Percentiles rank a stretch among this genome's conserved stretches.
Evolutionary conservation across 2,113 vertebrate species (phyloP).

Genomic region (Scalopus aquaticus): DNA sequence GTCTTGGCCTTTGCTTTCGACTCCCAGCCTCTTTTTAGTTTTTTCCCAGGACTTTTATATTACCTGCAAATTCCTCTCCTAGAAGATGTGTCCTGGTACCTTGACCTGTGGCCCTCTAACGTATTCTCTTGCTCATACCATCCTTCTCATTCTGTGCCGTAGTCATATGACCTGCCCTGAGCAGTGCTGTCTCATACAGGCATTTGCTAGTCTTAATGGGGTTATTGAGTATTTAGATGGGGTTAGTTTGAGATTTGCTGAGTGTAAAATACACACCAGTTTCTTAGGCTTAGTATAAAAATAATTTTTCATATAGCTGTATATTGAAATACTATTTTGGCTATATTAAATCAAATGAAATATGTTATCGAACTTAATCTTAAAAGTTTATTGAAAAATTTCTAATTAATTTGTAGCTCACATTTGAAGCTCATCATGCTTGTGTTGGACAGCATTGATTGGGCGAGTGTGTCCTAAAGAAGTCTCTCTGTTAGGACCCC

Average conservation of each 20-base stretch:
- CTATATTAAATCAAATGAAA: not conserved
- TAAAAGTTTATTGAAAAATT: not conserved
- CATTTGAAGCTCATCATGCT: not conserved
- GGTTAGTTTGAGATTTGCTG: not conserved
- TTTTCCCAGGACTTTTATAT: not conserved
- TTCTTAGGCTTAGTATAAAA: not conserved
- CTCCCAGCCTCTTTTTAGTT: not conserved
- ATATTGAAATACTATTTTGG: slow-evolving; percentile 12
- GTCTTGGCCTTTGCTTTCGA: not conserved
- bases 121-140: not conserved
- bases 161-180: not conserved
- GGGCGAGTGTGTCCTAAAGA: not conserved
- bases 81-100: too few relatives aligned
- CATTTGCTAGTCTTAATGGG: not conserved
- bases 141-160: not conserved
- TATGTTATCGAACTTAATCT: not conserved
- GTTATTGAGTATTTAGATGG: not conserved
- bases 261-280: not conserved
- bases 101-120: not conserved
- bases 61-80: not conserved
- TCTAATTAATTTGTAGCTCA: not conserved
- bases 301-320: not conserved
- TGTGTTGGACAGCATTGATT: not conserved
- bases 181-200: too few relatives aligned
- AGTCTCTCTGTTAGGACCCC: not conserved